Evolutionary conservation across 2,113 vertebrate genomes (phyloP).

Genomic region (Megaptera novaeangliae): DNA sequence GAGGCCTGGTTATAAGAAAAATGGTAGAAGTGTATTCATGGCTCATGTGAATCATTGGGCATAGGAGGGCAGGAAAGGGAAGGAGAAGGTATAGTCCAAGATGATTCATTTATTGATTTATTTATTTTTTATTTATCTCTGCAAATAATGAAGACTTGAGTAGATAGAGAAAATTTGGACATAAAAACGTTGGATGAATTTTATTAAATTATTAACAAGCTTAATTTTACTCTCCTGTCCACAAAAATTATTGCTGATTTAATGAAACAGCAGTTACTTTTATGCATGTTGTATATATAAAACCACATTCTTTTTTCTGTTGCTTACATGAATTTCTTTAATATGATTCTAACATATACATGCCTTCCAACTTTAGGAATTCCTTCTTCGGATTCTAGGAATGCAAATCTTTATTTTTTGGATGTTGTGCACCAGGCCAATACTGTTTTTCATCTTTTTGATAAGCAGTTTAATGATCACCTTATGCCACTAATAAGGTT

Average conservation of each 20-base stretch:
- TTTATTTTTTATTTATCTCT: not conserved
- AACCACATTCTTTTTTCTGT: conserved; percentile 1
- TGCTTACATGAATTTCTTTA: conserved; percentile 53
- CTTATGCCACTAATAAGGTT: conserved; percentile 99
- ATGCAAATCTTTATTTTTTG: conserved; percentile 97
- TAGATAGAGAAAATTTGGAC: not conserved
- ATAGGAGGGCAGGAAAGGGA: not conserved
- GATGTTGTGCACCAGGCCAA: conserved; percentile 99
- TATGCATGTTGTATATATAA: not conserved
- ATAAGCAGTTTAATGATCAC: conserved; percentile 99
- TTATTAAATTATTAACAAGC: not conserved
- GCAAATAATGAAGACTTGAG: not conserved
- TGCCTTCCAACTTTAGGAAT: conserved; percentile 86
- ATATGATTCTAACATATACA: conserved; percentile 23
- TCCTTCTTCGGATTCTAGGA: conserved; percentile 96
- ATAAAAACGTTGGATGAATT: conserved; percentile 1
- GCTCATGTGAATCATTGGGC: not conserved
- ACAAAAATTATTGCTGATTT: not conserved
- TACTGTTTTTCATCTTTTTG: conserved; percentile 99
- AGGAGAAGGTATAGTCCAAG: not conserved
- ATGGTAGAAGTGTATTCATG: not conserved
- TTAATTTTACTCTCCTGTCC: conserved; percentile 2
- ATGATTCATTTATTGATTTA: not conserved
- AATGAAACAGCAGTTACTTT: conserved; percentile 1
- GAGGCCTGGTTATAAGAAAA: conserved; percentile 13